These are phyloP conservation scores for Arctocebus calabarensis DNA, from an alignment of 2,797 vertebrate species.

Conservation along the genomic window DNA sequence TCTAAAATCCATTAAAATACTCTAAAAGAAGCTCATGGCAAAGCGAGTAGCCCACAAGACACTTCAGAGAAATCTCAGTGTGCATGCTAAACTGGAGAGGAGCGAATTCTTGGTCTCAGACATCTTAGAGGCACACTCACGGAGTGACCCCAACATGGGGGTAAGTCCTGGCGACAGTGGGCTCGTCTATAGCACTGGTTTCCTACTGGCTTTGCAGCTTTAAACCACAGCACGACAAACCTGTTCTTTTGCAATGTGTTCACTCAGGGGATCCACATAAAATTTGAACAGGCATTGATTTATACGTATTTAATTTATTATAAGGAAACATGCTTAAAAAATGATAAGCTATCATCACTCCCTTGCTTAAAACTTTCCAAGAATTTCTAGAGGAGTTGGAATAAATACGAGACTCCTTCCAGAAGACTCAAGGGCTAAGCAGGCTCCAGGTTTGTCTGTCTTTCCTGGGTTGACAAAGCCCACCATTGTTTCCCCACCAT, in stretches of 20 bases:
- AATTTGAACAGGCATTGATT: background rate
- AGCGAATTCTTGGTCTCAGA: background rate
- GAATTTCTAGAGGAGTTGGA: background rate
- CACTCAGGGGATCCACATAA: background rate
- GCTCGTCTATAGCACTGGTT: background rate
- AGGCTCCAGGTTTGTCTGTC: background rate
- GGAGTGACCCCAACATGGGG: background rate
- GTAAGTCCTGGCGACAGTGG: background rate
- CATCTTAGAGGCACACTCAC: background rate
- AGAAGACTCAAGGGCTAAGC: accelerated
- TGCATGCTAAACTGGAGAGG: background rate
- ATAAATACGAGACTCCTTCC: background rate
- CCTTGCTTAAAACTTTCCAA: background rate
- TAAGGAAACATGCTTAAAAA: background rate
- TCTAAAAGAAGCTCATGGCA: constrained; percentile 61
- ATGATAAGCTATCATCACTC: background rate
- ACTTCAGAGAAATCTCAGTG: background rate
- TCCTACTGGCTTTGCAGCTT: background rate
- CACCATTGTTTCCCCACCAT: background rate
- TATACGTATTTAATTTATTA: background rate
- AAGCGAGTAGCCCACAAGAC: background rate
- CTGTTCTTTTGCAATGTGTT: background rate
- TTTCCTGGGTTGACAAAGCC: background rate
- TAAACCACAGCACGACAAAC: background rate
- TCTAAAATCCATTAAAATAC: constrained; percentile 80